phyloP scores from a whole-genome alignment of 2,797 vertebrate genomes.

The Chaetodon trifasciatus region DNA sequence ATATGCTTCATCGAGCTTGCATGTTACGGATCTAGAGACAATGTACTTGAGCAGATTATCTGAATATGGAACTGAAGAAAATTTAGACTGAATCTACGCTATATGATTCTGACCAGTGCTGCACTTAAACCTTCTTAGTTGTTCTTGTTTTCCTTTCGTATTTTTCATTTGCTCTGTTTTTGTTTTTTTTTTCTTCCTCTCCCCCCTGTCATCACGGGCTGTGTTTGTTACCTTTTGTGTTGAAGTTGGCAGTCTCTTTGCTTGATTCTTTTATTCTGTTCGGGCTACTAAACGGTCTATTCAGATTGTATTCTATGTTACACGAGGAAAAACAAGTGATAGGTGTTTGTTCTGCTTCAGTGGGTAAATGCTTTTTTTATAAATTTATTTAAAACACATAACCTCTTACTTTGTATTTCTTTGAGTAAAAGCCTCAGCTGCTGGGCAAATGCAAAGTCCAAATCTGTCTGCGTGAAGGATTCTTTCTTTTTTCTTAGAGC shows the following conservation, averaged over 20 bases:
- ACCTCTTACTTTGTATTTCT: conserved; percentile 75
- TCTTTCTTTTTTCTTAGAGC: background rate
- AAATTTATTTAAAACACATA: conserved; percentile 88
- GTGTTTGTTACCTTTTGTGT: conserved; percentile 90
- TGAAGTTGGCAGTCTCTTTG: conserved; percentile 90
- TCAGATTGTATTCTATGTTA: conserved; percentile 84
- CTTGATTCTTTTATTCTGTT: conserved; percentile 86
- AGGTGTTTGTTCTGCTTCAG: conserved; percentile 88
- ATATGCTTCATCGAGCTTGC: conserved; percentile 91
- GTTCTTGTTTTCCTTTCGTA: conserved; percentile 55
- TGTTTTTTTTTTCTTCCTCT: conserved; percentile 52
- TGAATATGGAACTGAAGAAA: conserved; percentile 85
- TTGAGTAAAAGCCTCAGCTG: conserved; percentile 57
- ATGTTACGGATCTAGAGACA: conserved; percentile 91
- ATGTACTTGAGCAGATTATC: conserved; percentile 90
- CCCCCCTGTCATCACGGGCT: conserved; percentile 83
- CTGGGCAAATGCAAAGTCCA: conserved; percentile 31
- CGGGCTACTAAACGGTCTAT: conserved; percentile 75
- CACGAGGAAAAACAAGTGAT: conserved; percentile 83
- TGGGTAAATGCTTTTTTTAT: conserved; percentile 84
- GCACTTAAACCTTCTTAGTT: conserved; percentile 89
- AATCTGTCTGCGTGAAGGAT: conserved; percentile 9
- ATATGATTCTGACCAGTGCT: conserved; percentile 91
- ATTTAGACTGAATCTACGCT: conserved; percentile 84
- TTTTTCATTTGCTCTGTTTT: conserved; percentile 47